Base-by-base conservation (phyloP, 1,140 invertebrate genomes). In the Drosophila takahashii region DNA sequence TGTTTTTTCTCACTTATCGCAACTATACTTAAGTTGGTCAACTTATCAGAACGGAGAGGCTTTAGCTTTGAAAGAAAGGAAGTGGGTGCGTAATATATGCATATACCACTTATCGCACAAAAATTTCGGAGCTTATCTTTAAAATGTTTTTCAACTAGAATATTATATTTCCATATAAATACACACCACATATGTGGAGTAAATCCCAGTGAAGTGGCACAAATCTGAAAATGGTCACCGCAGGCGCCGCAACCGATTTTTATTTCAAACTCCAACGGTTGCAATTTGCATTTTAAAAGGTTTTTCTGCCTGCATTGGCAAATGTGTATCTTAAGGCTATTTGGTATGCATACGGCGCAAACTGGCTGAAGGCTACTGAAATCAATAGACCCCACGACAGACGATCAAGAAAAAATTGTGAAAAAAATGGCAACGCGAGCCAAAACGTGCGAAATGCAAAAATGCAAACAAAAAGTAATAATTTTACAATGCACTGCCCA, bases 351-450 rank as follows among this genome's bases (percentile, higher is more conserved):
- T 51, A 51, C 70, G 50, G 62, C 83, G 47, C 39, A 79, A 79
- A 51, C 65, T 79, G 75, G 78, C 81, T 86, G 83, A 87, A 86
- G 83, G 75, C 81, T 87, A 87, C 83, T 81, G 74, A 67, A 87
- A 76, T 81, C 77, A 52, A 87, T 81, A 74, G 81, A 80, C 81
- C 59, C 41, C 77, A 58, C 22, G 53, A 42, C 22, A 42, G 26
- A 42, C 36, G 6, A 22, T 22, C 22, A 22, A 22, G 22, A 22
- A 22, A 22, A 22, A 9, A 48, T 27, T 4, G 7, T 7, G 7
- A 15, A n/a, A 10, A 48, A 27, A 51, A 51, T 34, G 48, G 48
- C 70, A 66, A 47, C 29, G 42, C 42, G 34, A n/a, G 45, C 26
- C 44, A 51, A 56, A 64, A 44, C 51, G 39, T 39, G 53, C 41